Evolutionary conservation across 2,797 vertebrate genomes (phyloP).

Genomic region (Trachops cirrhosus): DNA sequence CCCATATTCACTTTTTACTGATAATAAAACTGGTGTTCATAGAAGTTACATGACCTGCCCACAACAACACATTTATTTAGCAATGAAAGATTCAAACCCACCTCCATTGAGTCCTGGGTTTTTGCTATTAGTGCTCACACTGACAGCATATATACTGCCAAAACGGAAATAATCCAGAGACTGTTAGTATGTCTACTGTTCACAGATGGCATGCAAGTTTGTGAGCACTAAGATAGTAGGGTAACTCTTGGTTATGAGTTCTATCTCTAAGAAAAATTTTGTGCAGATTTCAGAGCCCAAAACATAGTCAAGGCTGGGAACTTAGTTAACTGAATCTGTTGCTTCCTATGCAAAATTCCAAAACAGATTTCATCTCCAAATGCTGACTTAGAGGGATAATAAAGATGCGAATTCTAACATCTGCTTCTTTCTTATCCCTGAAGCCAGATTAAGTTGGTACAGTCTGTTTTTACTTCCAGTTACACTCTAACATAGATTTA

Average conservation of each 20-base stretch:
- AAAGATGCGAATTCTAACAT: conserved; percentile 50
- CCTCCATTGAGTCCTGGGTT: background rate
- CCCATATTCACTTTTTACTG: conserved; percentile 47
- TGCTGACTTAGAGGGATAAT: conserved; percentile 23
- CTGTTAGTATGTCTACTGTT: background rate
- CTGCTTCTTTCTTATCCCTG: conserved; percentile 47
- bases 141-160: background rate
- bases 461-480: conserved; percentile 62
- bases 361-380: background rate
- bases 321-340: background rate
- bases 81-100: background rate
- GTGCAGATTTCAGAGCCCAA: conserved; percentile 69
- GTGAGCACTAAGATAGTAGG: background rate
- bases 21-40: conserved; percentile 1
- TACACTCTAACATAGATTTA: conserved; percentile 62
- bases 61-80: background rate
- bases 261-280: conserved; percentile 75
- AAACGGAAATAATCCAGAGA: background rate
- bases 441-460: conserved; percentile 58
- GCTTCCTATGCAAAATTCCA: background rate
- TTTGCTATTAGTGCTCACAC: background rate
- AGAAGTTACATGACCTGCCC: background rate
- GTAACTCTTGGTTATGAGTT: background rate
- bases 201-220: background rate
- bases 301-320: background rate